Evolutionary conservation across 2,113 vertebrate genomes (phyloP).

Genomic region (Picathartes gymnocephalus): DNA sequence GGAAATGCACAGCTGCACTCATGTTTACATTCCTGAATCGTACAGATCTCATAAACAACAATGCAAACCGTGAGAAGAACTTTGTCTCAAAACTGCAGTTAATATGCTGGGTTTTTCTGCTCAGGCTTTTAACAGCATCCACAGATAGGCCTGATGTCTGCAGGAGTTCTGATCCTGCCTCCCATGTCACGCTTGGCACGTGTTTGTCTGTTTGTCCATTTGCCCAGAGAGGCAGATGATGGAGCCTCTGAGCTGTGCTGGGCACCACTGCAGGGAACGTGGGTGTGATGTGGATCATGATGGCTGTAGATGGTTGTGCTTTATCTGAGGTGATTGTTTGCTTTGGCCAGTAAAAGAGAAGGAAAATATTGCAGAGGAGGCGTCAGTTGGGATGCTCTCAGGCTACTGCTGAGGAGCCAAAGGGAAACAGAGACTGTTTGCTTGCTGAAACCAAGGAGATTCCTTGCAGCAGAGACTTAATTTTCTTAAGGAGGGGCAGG

Average conservation of each 20-base stretch:
- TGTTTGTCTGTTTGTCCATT: not conserved
- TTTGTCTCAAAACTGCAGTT: no score
- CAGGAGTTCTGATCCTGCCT: not conserved
- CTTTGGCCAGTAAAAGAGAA: not conserved
- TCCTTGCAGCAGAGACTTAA: not conserved
- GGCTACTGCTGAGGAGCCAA: not conserved
- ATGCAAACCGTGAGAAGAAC: no score
- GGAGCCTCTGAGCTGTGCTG: not conserved
- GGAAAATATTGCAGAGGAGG: not conserved
- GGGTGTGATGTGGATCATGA: rapidly evolving
- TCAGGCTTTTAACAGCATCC: no score
- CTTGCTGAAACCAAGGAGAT: not conserved
- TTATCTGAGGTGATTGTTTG: not conserved
- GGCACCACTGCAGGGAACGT: rapidly evolving
- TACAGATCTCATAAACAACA: no score
- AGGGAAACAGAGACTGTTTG: not conserved
- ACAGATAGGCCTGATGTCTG: not conserved
- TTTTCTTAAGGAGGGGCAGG: not conserved
- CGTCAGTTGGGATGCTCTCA: not conserved
- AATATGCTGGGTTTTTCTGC: no score
- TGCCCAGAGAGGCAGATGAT: not conserved
- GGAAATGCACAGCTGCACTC: no score
- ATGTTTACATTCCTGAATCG: no score
- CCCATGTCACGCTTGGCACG: rapidly evolving
- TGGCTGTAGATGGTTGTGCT: not conserved